Evolutionary conservation across 2,888 invertebrate genomes (phyloP).

Genomic region (Ophion ventricosus): DNA sequence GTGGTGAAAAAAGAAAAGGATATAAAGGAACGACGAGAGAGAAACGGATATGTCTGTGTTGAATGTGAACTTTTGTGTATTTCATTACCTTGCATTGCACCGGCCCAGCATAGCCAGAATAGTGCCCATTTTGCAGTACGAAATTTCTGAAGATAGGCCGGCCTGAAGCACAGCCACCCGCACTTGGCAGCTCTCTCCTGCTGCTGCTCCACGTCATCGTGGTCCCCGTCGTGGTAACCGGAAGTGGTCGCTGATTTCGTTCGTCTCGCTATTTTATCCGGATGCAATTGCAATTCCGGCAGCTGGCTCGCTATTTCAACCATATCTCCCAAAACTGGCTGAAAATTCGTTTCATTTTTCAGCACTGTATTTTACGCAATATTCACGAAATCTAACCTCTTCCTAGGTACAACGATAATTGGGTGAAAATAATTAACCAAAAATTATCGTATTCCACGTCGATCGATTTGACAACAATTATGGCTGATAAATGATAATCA

Average conservation of each 20-base stretch:
- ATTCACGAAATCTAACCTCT: too few relatives aligned
- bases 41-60: not conserved
- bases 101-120: slow-evolving; percentile 92
- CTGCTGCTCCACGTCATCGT: slow-evolving; percentile 65
- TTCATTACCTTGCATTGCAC: slow-evolving; percentile 89
- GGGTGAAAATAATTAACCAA: too few relatives aligned
- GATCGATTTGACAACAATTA: too few relatives aligned
- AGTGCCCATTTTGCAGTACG: slow-evolving; percentile 91
- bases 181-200: slow-evolving; percentile 81
- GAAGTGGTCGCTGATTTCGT: slow-evolving; percentile 17
- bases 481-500: too few relatives aligned
- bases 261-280: slow-evolving; percentile 18
- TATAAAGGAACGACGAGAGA: not conserved
- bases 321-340: slow-evolving; percentile 76
- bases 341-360: slow-evolving; percentile 36
- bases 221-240: slow-evolving; percentile 31
- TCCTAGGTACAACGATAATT: too few relatives aligned
- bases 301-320: slow-evolving; percentile 74
- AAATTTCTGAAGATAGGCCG: slow-evolving; percentile 88
- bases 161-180: slow-evolving; percentile 88
- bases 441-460: too few relatives aligned
- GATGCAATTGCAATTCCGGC: slow-evolving; percentile 72
- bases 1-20: too few relatives aligned
- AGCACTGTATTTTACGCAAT: not conserved
- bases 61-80: not conserved